A percentile compares a stretch with the other conserved stretches of the same genome.
Evolutionary conservation across 2,797 vertebrate genomes (phyloP).

Genomic region (Typhlichthys subterraneus): DNA sequence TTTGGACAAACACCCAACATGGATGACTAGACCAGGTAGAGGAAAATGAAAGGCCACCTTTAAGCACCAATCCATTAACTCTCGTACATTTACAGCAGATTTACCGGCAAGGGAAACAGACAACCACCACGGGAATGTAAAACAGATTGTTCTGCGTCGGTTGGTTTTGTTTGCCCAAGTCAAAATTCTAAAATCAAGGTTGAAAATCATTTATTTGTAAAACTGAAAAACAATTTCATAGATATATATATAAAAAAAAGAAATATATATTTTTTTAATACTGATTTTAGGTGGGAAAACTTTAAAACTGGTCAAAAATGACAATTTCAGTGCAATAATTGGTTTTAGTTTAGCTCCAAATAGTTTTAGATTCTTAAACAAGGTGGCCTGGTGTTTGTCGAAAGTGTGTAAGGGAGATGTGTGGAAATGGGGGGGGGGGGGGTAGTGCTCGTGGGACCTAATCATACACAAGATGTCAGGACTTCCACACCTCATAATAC

Average conservation of each 20-base stretch:
- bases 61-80: conserved; percentile 40
- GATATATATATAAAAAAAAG: not conserved
- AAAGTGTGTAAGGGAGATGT: conserved; percentile 33
- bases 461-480: conserved; percentile 71
- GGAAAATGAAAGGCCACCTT: conserved; percentile 13
- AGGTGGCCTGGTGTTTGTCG: conserved; percentile 26
- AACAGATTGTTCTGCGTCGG: not conserved
- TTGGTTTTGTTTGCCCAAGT: conserved; percentile 15
- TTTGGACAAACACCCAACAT: conserved; percentile 40
- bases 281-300: conserved; percentile 16
- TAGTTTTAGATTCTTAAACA: conserved; percentile 15
- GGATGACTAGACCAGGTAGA: conserved; percentile 25
- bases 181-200: conserved; percentile 30
- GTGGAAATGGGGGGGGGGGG: conserved; percentile 48
- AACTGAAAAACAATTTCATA: not conserved
- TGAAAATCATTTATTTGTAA: conserved; percentile 37
- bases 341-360: conserved; percentile 39
- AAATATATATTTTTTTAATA: conserved; percentile 35
- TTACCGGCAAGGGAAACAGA: not conserved
- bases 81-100: conserved; percentile 52
- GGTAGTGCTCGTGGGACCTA: conserved; percentile 56
- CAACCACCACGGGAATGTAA: too few species aligned
- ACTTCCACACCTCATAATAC: conserved; percentile 78
- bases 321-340: conserved; percentile 71
- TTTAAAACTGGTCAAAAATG: conserved; percentile 6